Base-by-base conservation (phyloP, 2,113 vertebrate species). In the Acanthochromis polyacanthus region DNA sequence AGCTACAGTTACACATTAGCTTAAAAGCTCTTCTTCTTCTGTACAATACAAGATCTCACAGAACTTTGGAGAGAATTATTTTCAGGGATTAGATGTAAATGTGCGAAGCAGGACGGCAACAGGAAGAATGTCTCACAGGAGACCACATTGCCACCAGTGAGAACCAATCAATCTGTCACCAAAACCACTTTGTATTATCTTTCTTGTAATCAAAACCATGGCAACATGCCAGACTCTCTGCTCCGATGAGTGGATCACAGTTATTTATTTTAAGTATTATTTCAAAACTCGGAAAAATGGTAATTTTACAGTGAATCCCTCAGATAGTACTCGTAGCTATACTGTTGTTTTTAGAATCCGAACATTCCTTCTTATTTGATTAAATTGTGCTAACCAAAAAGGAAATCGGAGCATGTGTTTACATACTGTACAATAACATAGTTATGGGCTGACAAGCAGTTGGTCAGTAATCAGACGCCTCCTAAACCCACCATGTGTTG, bases 151-250 rank as follows among this genome's bases (percentile, higher is more conserved):
- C 60, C 84, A 73, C 61, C 80, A 82, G 61, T 79, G 70, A 84
- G 71, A 80, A 69, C 23, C 76, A 61, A 28, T 89, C 78, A 62
- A 60, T 83, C 84, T 87, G 81, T 78, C 89, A 88, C 71, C 67
- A 60, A 71, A 30, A 1, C 71, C 80, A 72, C 77, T 78, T 72
- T 68, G 73, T 53, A 80, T 90, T 82, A 71, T 85, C 80, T 89
- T 83, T 69, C 80, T 65, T 64, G 89, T 85, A 90, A 89, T 86
- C 67, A 68, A 84, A 67, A 43, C 73, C 70, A 40, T 17, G n/a
- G 30, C 19, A 38, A 68, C 19, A 20, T 71, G 75, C 81, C 65
- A 82, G 72, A 53, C 59, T 63, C 73, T 66, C 58, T 40, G 43
- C 67, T 40, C 69, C 53, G 14, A 53, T 64, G 14, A 86, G 78